phyloP scores from a whole-genome alignment of 1,140 invertebrate genomes.

The Rhagoletis pomonella region DNA sequence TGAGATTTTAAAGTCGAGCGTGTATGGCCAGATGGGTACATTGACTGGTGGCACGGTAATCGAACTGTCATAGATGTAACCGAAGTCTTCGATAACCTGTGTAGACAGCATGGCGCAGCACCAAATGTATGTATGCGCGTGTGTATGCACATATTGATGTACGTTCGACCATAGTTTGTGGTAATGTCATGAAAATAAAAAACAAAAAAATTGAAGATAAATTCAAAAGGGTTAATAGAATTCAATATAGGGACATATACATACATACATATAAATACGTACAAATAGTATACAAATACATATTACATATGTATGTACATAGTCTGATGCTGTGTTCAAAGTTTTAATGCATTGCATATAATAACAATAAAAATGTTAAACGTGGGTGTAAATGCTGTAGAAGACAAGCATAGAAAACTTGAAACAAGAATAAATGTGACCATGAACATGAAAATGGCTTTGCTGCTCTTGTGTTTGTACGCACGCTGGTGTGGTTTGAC shows the following conservation, averaged over 20 bases:
- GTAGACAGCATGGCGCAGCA: slow-evolving; percentile 28
- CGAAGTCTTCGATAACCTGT: slow-evolving; percentile 90
- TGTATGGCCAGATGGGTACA: slow-evolving; percentile 95
- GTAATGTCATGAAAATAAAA: slow-evolving; percentile 29
- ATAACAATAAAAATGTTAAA: slow-evolving; percentile 51
- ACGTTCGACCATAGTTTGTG: slow-evolving; percentile 33
- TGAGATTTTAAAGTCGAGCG: slow-evolving; percentile 92
- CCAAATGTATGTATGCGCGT: not conserved
- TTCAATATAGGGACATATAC: not conserved
- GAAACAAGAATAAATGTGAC: slow-evolving; percentile 47
- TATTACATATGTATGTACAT: not conserved
- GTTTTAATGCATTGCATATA: slow-evolving; percentile 44
- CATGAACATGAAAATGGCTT: slow-evolving; percentile 49
- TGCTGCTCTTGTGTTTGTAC: not conserved
- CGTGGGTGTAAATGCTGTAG: slow-evolving; percentile 31
- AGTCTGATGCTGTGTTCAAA: not conserved
- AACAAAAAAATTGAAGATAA: slow-evolving; percentile 16
- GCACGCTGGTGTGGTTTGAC: not conserved
- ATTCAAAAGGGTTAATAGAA: not conserved
- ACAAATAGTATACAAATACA: not conserved
- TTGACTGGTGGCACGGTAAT: slow-evolving; percentile 88
- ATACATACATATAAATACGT: not conserved
- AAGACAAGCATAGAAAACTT: slow-evolving; percentile 28
- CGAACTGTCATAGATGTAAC: slow-evolving; percentile 94
- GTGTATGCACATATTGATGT: not conserved